A percentile compares a stretch with the other conserved stretches of the same genome.
These are phyloP conservation scores for Portevinia maculata DNA, from an alignment of 2,888 invertebrate genomes.

Conservation along the genomic window DNA sequence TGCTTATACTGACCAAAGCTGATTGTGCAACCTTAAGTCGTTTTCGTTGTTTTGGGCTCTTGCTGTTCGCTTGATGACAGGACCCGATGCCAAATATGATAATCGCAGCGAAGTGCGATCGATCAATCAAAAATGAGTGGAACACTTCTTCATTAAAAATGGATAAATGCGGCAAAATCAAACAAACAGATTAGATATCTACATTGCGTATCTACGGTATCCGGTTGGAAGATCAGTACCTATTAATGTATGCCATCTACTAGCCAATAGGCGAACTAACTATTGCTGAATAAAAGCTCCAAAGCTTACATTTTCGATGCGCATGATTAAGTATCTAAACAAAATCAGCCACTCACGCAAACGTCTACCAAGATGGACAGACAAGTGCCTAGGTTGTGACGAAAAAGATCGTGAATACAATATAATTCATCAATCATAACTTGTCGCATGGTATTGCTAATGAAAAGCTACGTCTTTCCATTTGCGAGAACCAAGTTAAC, in stretches of 20 bases:
- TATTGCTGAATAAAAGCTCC: slow-evolving; percentile 4
- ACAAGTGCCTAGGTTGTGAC: slow-evolving; percentile 28
- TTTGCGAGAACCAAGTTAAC: slow-evolving; percentile 51
- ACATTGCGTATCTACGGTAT: slow-evolving; percentile 16
- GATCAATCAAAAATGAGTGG: slow-evolving; percentile 54
- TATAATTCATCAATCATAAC: slow-evolving; percentile 31
- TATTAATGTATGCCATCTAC: slow-evolving; percentile 67
- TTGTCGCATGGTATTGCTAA: slow-evolving; percentile 56
- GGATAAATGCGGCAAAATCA: slow-evolving; percentile 16
- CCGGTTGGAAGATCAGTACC: background rate
- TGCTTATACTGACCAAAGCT: background rate
- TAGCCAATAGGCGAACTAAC: slow-evolving; percentile 25
- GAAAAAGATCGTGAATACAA: slow-evolving; percentile 18
- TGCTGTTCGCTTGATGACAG: slow-evolving; percentile 17
- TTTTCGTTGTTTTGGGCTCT: slow-evolving; percentile 5
- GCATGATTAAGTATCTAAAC: slow-evolving; percentile 41
- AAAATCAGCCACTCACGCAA: slow-evolving; percentile 19
- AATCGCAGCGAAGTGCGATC: slow-evolving; percentile 38
- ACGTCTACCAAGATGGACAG: slow-evolving; percentile 19
- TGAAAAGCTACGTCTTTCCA: slow-evolving; percentile 41
- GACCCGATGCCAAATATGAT: slow-evolving; percentile 6
- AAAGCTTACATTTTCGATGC: slow-evolving; percentile 4
- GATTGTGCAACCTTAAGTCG: slow-evolving; percentile 10
- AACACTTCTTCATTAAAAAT: slow-evolving; percentile 26
- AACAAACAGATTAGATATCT: background rate